A percentile compares a stretch with the other conserved stretches of the same genome.
phyloP scores from a whole-genome alignment of 2,888 invertebrate genomes.

The Ctenicera cuprea region DNA sequence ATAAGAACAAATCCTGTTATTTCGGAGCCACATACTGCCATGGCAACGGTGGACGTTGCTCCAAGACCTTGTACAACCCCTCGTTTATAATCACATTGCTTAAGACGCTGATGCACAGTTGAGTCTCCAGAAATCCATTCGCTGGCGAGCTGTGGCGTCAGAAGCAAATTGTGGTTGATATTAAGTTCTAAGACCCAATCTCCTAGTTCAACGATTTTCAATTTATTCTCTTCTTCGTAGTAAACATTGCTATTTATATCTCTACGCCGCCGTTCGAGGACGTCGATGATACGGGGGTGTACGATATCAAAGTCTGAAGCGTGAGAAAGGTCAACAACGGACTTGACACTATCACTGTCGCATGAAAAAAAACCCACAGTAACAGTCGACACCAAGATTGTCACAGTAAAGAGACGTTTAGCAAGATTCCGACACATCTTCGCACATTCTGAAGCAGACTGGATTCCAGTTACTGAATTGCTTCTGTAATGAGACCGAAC shows the following conservation, averaged over 20 bases:
- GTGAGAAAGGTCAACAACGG: constrained; percentile 39
- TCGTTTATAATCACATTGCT: constrained; percentile 63
- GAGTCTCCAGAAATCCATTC: constrained; percentile 62
- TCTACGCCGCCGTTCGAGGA: constrained; percentile 54
- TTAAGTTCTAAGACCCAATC: constrained; percentile 64
- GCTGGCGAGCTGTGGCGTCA: constrained; percentile 61
- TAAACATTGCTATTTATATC: constrained; percentile 59
- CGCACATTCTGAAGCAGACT: constrained; percentile 32
- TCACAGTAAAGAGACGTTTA: constrained; percentile 22
- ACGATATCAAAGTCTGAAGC: constrained; percentile 57
- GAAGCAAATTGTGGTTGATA: constrained; percentile 62
- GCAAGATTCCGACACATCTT: constrained; percentile 34
- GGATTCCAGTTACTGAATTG: constrained; percentile 22
- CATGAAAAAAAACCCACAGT: constrained; percentile 9
- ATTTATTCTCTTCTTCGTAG: constrained; percentile 58
- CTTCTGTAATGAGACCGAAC: constrained; percentile 39
- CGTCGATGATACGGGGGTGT: constrained; percentile 60
- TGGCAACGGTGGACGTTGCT: constrained; percentile 61
- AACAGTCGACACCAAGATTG: constrained; percentile 10
- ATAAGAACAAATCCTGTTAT: constrained; percentile 65
- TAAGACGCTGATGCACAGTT: constrained; percentile 47
- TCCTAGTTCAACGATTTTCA: constrained; percentile 63
- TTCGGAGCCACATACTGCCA: constrained; percentile 63
- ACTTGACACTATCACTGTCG: constrained; percentile 24
- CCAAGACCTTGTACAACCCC: constrained; percentile 64